Evolutionary conservation across 2,797 vertebrate species (phyloP).

Genomic region (Pteropus rufus): DNA sequence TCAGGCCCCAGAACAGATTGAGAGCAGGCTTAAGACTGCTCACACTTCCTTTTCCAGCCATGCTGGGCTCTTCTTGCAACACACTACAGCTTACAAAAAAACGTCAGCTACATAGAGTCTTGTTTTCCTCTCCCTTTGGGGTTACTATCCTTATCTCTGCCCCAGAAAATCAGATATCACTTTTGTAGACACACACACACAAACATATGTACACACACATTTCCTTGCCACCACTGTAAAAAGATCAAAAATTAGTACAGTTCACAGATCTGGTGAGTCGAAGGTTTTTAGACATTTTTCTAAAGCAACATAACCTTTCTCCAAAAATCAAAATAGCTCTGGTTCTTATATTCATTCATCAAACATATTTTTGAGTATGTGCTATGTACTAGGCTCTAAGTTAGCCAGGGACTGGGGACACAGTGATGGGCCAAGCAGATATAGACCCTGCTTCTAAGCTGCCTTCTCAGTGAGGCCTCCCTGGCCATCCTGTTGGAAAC

Average conservation of each 20-base stretch:
- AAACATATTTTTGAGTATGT: background rate
- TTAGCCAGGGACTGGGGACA: background rate
- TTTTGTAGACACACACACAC: background rate
- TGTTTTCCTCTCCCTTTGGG: conserved; percentile 19
- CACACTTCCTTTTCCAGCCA: background rate
- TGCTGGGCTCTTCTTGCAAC: background rate
- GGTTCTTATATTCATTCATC: background rate
- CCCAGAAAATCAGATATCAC: background rate
- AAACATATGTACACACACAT: background rate
- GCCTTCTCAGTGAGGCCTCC: background rate
- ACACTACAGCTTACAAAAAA: background rate
- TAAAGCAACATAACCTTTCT: background rate
- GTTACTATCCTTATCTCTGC: background rate
- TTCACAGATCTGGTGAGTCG: background rate
- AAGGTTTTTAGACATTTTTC: background rate
- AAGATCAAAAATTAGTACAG: background rate
- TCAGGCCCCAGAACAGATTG: background rate
- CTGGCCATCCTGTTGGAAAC: background rate
- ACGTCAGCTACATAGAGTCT: background rate
- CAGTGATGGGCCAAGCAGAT: background rate
- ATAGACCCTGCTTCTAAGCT: background rate
- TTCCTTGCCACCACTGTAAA: background rate
- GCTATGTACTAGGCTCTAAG: background rate
- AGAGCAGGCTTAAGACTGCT: background rate
- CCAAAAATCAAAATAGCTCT: background rate